Evolutionary conservation across 2,113 vertebrate species (phyloP), one percentile per base, ranked within the genome.

Genomic region (Hemibagrus wyckioides): DNA sequence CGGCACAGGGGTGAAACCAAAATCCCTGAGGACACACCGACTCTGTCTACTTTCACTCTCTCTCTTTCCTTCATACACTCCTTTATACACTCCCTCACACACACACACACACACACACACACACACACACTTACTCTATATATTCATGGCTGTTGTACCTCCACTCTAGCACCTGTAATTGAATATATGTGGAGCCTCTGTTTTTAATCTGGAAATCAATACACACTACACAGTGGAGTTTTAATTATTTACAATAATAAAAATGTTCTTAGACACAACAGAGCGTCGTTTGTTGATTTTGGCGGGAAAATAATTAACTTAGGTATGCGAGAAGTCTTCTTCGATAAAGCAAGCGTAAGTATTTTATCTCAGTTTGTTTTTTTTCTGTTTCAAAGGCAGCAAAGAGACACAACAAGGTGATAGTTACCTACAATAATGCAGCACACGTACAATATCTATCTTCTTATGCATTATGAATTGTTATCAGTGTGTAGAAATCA

Each of bases 1-100:
- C 57, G 39, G 85, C 67, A 76, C 67, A 79, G 82, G 82, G 88
- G 87, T 88, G 88, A 91, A 89, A 88, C 87, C 86, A 82, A 82
- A 86, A 76, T 63, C 88, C 63, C 56, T 44, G 85, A 82, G 63
- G 86, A 86, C 69, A 76, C 54, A 82, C 59, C 80, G 39, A 77
- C 63, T 76, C 67, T 52, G 56, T 80, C 56, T 85, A 54, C 76
- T 57, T 44, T 61, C 69, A 79, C 59, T 52, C 41, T 82, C 48
- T 28, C 48, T 54, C 77, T 25, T 54, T 81, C 52, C 36, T 65
- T 67, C 56, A 80, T 44, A 67, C 82, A 39, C 50, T 61, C 75
- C 71, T 69, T 83, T 56, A 73, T 69, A 48, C 80, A 69, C 85
- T 30, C 59, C 17, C 25, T 15, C 82, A 30, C 41, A 81, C 86